Conservation (phyloP, 2,888 invertebrate species). For the Drosophila hawaiiensis region DNA sequence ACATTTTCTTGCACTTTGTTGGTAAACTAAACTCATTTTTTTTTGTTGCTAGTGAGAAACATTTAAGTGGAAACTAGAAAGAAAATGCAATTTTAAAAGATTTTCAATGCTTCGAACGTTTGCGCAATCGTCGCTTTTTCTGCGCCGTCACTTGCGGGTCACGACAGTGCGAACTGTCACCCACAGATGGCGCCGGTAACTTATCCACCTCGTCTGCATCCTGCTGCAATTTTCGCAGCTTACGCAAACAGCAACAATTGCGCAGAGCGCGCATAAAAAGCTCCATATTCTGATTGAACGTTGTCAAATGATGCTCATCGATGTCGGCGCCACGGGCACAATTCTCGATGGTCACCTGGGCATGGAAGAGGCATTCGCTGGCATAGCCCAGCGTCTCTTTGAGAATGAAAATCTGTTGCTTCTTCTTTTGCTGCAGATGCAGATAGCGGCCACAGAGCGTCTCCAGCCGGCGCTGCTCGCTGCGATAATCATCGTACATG, state of each 20-base stretch:
- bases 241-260: conserved; percentile 53
- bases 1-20: conserved; percentile 9
- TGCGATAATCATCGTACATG: conserved; percentile 71
- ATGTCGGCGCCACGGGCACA: conserved; percentile 29
- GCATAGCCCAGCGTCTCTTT: conserved; percentile 74
- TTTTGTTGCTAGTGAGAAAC: background rate
- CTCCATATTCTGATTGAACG: conserved; percentile 72
- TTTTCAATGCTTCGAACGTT: conserved; percentile 16
- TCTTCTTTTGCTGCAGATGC: conserved; percentile 75
- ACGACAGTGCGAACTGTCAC: conserved; percentile 2
- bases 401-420: conserved; percentile 73
- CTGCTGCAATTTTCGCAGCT: conserved; percentile 31
- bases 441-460: conserved; percentile 74
- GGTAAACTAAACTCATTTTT: conserved; percentile 11
- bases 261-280: conserved; percentile 67
- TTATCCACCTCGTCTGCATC: conserved; percentile 8
- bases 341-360: conserved; percentile 60
- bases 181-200: conserved; percentile 20
- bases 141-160: background rate
- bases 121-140: conserved; percentile 22
- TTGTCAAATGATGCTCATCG: conserved; percentile 28
- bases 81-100: conserved; percentile 2
- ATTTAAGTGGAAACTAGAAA: conserved; percentile 9
- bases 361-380: conserved; percentile 72
- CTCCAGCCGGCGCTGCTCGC: conserved; percentile 72